Evolutionary conservation across 23 tunicate genomes (phyloP).

Genomic region (Trididemnum miniatum): DNA sequence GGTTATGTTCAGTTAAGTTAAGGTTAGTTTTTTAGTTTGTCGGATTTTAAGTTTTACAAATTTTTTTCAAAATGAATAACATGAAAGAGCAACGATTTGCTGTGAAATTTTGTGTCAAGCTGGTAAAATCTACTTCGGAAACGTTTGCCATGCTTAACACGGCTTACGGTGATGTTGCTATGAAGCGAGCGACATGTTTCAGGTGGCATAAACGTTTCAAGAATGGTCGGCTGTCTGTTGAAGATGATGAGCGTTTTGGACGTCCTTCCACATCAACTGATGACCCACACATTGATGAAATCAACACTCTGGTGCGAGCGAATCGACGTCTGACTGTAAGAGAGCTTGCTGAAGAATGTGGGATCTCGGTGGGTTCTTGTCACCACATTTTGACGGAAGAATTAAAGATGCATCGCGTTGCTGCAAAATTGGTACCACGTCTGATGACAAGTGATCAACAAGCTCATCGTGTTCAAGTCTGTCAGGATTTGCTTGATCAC

Average conservation of each 20-base stretch:
- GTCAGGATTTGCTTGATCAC: background rate
- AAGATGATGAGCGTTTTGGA: background rate
- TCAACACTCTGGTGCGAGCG: background rate
- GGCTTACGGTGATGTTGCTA: background rate
- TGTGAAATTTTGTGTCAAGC: background rate
- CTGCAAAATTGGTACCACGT: background rate
- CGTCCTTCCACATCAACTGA: background rate
- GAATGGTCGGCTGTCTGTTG: slow-evolving; percentile 1
- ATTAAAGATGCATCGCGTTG: background rate
- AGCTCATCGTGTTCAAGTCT: background rate
- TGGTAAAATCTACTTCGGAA: background rate
- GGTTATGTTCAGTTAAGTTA: background rate
- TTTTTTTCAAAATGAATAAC: background rate
- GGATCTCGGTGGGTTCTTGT: background rate
- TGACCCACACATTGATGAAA: background rate
- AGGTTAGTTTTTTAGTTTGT: background rate
- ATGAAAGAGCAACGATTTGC: background rate
- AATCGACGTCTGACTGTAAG: background rate
- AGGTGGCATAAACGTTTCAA: background rate
- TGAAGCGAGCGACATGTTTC: background rate
- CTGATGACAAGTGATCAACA: background rate
- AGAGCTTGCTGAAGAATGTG: background rate
- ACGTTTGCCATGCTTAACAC: background rate
- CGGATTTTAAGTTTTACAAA: background rate
- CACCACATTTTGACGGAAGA: background rate